Evolutionary conservation across 2,888 invertebrate genomes (phyloP), one percentile per base, ranked within the genome.

Genomic region (Gordius sp.): DNA sequence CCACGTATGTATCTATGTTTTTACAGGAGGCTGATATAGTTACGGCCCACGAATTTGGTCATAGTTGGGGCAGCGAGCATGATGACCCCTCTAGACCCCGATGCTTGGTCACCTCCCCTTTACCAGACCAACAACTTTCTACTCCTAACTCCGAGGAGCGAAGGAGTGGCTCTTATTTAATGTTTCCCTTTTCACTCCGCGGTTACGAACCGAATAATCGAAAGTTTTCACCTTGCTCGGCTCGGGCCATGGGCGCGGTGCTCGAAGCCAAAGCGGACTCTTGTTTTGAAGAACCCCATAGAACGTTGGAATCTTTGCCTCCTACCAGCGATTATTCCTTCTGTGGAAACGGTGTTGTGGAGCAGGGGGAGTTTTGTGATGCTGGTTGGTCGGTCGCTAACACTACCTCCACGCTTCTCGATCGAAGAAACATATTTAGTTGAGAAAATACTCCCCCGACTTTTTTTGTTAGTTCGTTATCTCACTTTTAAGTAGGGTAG

Each of bases 11-110:
- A n/a, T n/a, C n/a, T n/a, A n/a, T n/a, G n/a, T 84, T 91, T 61
- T 87, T 87, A 0, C 76, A 86, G 60, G 89, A 91, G 72, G 89
- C 89, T 1, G 86, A 87, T 71, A 72, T 93, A 60, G 89, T 93
- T 41, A 89, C 89, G 13, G 86, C 89, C 57, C 87, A 87, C 69
- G 60, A 62, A 56, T 83, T 85, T 72, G 91, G 89, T 1, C 91
- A 91, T 71, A 91, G 89, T 72, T 89, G 87, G 86, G 89, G 91
- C 59, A 85, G 86, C 2, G 87, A 87, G 68, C 91, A 91, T 69
- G 91, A 93, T 73, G 4, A n/a, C n/a, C n/a, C n/a, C n/a, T n/a
- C n/a, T n/a, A n/a, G n/a, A n/a, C n/a, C n/a, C n/a, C n/a, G n/a
- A n/a, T n/a, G n/a, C n/a, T n/a, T n/a, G n/a, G n/a, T n/a, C n/a